A percentile compares a stretch with the other conserved stretches of the same genome.
phyloP scores from a whole-genome alignment of 2,113 vertebrate species.

The Tapirus terrestris region DNA sequence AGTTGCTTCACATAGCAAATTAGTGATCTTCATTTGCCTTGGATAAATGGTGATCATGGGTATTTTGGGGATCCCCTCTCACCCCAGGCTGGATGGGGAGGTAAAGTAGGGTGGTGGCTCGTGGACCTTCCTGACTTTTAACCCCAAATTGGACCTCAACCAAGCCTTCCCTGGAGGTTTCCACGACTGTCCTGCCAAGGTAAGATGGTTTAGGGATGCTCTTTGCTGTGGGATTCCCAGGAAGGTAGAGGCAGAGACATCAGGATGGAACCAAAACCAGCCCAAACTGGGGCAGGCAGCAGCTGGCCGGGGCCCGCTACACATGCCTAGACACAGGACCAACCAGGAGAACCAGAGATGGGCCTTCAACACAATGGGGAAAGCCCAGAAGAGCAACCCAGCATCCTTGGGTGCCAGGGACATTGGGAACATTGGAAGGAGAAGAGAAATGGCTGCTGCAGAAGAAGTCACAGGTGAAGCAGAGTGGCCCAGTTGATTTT shows the following conservation, averaged over 20 bases:
- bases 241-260: background rate
- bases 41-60: background rate
- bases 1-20: background rate
- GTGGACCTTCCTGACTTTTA: background rate
- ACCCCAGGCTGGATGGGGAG: background rate
- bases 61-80: constrained; percentile 69
- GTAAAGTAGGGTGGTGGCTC: background rate
- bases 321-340: background rate
- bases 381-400: background rate
- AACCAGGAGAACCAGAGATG: background rate
- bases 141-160: background rate
- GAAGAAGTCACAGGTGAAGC: background rate
- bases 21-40: constrained; percentile 26
- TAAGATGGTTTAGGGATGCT: background rate
- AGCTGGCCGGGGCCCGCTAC: background rate
- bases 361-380: background rate
- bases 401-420: background rate
- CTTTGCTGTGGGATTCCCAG: background rate
- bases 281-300: background rate
- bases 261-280: background rate
- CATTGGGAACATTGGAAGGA: background rate
- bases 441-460: background rate
- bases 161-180: background rate
- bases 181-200: background rate
- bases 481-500: background rate